These are phyloP conservation scores for Eupleurogrammus muticus DNA, from an alignment of 2,797 vertebrate species.

Conservation along the genomic window DNA sequence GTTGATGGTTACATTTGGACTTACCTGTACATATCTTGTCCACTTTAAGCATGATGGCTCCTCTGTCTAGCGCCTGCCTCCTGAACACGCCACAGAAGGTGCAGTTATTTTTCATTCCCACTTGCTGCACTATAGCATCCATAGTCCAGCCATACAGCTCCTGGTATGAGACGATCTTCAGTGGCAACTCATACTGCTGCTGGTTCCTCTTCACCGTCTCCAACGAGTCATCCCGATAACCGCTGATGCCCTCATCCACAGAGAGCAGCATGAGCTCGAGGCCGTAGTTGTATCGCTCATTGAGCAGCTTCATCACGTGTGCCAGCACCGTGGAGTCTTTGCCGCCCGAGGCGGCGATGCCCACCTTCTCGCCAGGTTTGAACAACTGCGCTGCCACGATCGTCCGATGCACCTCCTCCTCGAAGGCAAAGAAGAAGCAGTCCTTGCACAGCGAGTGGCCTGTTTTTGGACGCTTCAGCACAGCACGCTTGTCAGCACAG, in stretches of 20 bases:
- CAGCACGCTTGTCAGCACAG: constrained; percentile 81
- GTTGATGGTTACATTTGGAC: not conserved
- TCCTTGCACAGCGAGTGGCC: constrained; percentile 87
- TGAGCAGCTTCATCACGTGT: constrained; percentile 88
- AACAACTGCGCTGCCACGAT: constrained; percentile 85
- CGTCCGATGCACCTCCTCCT: constrained; percentile 90
- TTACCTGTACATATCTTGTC: constrained; percentile 91
- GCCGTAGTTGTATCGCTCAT: constrained; percentile 84
- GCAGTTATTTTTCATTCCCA: constrained; percentile 90
- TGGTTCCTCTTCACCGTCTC: constrained; percentile 89
- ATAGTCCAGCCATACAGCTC: constrained; percentile 93
- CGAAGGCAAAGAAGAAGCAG: constrained; percentile 91
- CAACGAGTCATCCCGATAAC: constrained; percentile 90
- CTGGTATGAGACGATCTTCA: constrained; percentile 89
- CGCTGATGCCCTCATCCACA: constrained; percentile 91
- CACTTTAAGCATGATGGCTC: constrained; percentile 87
- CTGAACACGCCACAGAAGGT: constrained; percentile 93
- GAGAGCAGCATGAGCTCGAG: constrained; percentile 87
- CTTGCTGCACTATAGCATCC: constrained; percentile 90
- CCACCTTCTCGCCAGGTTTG: constrained; percentile 83
- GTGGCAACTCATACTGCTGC: constrained; percentile 86
- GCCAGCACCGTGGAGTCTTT: constrained; percentile 94
- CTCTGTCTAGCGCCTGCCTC: constrained; percentile 89
- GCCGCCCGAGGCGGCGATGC: constrained; percentile 89
- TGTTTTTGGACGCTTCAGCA: constrained; percentile 87